Conservation (phyloP, 2,797 vertebrate genomes). For the Hoplostethus atlanticus region DNA sequence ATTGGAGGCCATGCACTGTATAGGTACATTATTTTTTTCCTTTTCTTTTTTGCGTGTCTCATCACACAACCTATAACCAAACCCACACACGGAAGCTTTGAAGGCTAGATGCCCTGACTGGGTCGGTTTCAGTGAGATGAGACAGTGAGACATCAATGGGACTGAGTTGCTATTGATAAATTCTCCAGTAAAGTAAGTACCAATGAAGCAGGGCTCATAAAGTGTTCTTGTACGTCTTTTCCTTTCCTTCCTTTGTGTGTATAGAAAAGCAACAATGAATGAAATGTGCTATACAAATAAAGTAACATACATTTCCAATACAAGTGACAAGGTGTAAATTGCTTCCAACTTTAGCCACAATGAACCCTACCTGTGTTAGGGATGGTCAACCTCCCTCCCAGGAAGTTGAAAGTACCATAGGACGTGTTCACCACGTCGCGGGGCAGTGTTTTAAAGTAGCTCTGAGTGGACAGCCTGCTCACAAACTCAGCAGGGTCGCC, state of each 20-base stretch:
- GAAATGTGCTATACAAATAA: constrained; percentile 24
- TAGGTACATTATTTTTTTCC: too few relatives aligned
- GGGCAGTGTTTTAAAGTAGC: constrained; percentile 95
- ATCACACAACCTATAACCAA: constrained; percentile 47
- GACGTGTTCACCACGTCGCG: constrained; percentile 93
- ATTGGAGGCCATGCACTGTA: too few relatives aligned
- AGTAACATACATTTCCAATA: constrained; percentile 9
- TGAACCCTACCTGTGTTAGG: constrained; percentile 91
- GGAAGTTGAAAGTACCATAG: constrained; percentile 98
- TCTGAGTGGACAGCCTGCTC: constrained; percentile 93
- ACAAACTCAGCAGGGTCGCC: constrained; percentile 89
- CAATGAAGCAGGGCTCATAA: constrained; percentile 52
- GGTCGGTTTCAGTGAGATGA: constrained; percentile 44
- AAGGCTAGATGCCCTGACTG: constrained; percentile 34
- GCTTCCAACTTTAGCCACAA: background rate
- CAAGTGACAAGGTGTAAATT: too few relatives aligned
- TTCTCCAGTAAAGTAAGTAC: constrained; percentile 54
- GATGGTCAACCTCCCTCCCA: constrained; percentile 95
- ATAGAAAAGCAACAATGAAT: background rate
- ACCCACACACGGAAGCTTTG: constrained; percentile 39
- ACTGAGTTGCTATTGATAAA: constrained; percentile 64
- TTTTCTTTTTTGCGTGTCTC: constrained; percentile 23
- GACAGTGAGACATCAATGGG: constrained; percentile 59
- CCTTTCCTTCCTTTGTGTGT: background rate
- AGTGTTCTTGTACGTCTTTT: constrained; percentile 9